A percentile compares a stretch with the other conserved stretches of the same genome.
These are phyloP conservation scores for Clistopyga incitator DNA, from an alignment of 2,888 invertebrate genomes.

Conservation along the genomic window DNA sequence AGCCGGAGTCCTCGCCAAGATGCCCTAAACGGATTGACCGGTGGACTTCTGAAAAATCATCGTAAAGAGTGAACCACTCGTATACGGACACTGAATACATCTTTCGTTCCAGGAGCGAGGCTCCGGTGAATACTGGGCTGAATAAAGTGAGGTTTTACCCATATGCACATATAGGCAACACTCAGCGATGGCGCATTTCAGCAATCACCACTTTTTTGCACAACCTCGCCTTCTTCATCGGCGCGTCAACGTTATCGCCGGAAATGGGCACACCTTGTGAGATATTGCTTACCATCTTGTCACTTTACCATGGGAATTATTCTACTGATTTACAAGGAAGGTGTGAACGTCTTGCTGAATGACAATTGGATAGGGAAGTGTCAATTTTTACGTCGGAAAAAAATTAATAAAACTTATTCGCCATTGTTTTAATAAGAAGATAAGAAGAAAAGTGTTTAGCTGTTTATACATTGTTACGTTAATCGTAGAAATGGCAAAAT, in stretches of 20 bases:
- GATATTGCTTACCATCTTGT: constrained; percentile 61
- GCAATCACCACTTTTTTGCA: constrained; percentile 73
- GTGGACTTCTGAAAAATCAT: constrained; percentile 78
- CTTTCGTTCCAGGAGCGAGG: constrained; percentile 41
- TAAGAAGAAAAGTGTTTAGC: too few relatives aligned
- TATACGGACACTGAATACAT: constrained; percentile 60
- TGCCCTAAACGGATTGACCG: constrained; percentile 81
- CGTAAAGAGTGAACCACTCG: constrained; percentile 68
- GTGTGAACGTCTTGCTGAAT: background rate
- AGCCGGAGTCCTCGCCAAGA: constrained; percentile 75
- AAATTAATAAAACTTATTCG: too few relatives aligned
- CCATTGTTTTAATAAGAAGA: too few relatives aligned
- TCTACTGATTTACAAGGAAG: constrained; percentile 16
- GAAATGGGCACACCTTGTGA: constrained; percentile 52
- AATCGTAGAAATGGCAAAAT: background rate
- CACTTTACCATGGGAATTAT: constrained; percentile 29
- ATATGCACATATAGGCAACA: constrained; percentile 29
- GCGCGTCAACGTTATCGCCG: constrained; percentile 70
- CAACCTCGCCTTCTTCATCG: constrained; percentile 76
- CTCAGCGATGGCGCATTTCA: constrained; percentile 51
- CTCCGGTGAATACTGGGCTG: background rate
- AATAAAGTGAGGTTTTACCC: constrained; percentile 34
- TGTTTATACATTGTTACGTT: background rate
- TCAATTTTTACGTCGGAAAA: too few relatives aligned
- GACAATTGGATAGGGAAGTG: constrained; percentile 12